Evolutionary conservation across 2,888 invertebrate genomes (phyloP), one percentile per base, ranked within the genome.

Genomic region (Rotaria macrura): DNA sequence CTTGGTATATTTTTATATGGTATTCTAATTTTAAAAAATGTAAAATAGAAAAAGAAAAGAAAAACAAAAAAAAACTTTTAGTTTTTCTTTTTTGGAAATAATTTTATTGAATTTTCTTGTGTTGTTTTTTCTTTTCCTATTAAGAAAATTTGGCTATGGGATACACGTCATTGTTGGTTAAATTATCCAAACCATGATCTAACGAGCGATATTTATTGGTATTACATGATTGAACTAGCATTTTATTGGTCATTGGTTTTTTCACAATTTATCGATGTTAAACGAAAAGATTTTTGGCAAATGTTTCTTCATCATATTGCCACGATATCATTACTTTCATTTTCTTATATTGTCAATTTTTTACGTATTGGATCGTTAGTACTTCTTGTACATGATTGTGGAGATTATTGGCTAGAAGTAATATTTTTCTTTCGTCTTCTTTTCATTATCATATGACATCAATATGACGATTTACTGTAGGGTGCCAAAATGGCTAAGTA

Each of bases 221-320:
- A 98, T 91, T 99, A 98, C 92, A 96, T 97, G 94, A 93, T 96
- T 88, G 96, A 96, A 83, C 93, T 95, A 90, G 94, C 95, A 52
- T 97, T 97, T 92, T 99, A 98, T 91, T 96, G 96, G 95, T 95
- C 97, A 34, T 92, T 97, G 87, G 94, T 87, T 95, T 47, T 88
- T 88, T 87, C 87, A 88, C 89, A 87, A 87, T 89, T 43, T 85
- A 89, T n/a, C 88, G 97, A 98, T 91, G 94, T 95, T 85, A 94
- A 94, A 87, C 93, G 96, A 87, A 92, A 92, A 89, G 92, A 92
- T 88, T 97, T 98, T 91, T 95, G 95, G 95, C 96, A 97, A 92
- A 98, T 99, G 96, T 96, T 98, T 91, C 92, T 96, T 85, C 98
- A 99, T 92, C 98, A 99, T 91, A 93, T 96, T 89, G 95, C 96